A percentile compares a stretch with the other conserved stretches of the same genome.
Conservation (phyloP, 2,113 vertebrate genomes). For the Mastomys natalensis region DNA sequence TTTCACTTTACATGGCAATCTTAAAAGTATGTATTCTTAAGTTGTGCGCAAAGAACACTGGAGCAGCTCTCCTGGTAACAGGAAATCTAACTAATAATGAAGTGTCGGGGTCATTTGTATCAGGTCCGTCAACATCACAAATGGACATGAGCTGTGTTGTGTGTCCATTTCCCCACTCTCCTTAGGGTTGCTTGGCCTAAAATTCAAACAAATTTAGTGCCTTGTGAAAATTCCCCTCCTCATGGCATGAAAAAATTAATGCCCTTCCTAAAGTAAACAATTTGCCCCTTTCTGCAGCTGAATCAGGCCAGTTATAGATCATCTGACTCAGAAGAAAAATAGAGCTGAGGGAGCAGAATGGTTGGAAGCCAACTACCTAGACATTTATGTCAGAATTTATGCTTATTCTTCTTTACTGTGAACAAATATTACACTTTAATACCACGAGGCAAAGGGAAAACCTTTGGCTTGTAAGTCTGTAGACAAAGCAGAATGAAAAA, state of each 20-base stretch:
- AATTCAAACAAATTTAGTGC: conserved; percentile 17
- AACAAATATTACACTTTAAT: conserved; percentile 69
- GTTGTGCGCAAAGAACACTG: not conserved
- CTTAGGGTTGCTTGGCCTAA: not conserved
- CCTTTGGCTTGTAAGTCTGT: not conserved
- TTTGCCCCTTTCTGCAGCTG: not conserved
- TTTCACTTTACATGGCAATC: not conserved
- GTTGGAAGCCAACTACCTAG: conserved; percentile 62
- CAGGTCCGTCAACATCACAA: not conserved
- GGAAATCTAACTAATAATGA: not conserved
- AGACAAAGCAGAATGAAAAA: conserved; percentile 49
- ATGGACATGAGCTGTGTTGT: not conserved
- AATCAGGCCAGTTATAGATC: not conserved
- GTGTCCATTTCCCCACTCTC: not conserved
- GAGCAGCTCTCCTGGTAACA: not conserved
- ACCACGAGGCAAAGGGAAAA: conserved; percentile 4
- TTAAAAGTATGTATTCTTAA: not conserved
- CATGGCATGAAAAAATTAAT: not conserved
- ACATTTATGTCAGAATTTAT: conserved; percentile 56
- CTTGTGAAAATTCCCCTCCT: conserved; percentile 46
- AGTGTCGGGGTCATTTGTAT: not conserved
- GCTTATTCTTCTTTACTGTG: not conserved
- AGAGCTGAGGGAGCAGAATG: not conserved
- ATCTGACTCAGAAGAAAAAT: conserved; percentile 27
- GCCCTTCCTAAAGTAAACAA: conserved; percentile 52